Conservation (phyloP, 2,797 vertebrate genomes). For the Sternotherus odoratus region DNA sequence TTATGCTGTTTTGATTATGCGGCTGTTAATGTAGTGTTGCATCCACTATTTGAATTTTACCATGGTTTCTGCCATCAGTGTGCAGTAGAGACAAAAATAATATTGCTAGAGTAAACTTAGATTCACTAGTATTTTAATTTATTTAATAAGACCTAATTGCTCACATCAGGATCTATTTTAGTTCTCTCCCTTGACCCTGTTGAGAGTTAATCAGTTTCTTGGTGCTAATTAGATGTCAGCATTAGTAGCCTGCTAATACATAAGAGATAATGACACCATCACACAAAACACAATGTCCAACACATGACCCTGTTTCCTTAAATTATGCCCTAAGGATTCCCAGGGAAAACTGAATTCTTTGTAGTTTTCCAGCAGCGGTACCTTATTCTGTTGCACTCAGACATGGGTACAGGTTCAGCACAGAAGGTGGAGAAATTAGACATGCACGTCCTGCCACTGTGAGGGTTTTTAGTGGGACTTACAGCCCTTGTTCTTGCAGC, state of each 20-base stretch:
- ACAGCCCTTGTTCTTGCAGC: constrained; percentile 2
- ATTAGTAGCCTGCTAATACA: constrained; percentile 60
- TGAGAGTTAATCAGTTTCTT: constrained; percentile 77
- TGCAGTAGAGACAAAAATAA: constrained; percentile 43
- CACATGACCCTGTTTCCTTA: constrained; percentile 63
- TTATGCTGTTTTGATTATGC: constrained; percentile 68
- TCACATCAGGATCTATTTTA: constrained; percentile 71
- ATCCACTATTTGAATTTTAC: constrained; percentile 59
- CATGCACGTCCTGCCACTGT: not conserved
- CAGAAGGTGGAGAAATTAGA: not conserved
- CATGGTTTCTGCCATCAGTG: constrained; percentile 39
- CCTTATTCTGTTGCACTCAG: not conserved
- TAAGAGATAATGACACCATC: constrained; percentile 70
- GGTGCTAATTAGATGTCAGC: constrained; percentile 78
- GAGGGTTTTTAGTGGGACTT: constrained; percentile 3
- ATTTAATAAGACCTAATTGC: constrained; percentile 78
- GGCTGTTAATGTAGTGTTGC: constrained; percentile 48
- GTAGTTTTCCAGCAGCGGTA: constrained; percentile 13
- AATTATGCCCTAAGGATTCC: constrained; percentile 62
- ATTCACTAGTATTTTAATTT: constrained; percentile 74
- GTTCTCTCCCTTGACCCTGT: constrained; percentile 71
- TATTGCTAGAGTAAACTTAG: constrained; percentile 53
- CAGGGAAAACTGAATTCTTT: constrained; percentile 31
- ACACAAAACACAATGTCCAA: constrained; percentile 47
- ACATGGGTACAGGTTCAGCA: constrained; percentile 2